Base-by-base conservation (phyloP, 2,797 vertebrate species). In the Microchirus variegatus region DNA sequence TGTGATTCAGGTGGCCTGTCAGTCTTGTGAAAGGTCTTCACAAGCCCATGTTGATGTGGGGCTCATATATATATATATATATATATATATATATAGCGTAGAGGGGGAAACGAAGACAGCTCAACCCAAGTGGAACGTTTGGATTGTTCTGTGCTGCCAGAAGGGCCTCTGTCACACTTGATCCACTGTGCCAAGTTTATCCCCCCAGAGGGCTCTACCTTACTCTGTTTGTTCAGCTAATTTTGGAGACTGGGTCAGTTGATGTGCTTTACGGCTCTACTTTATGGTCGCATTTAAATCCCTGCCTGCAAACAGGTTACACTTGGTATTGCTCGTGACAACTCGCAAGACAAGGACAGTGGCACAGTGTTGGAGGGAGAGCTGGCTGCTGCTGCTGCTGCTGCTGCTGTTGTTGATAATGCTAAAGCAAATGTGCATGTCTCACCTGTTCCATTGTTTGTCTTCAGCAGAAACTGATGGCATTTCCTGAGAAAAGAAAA, bases 1-100 rank as follows among this genome's bases (percentile, higher is more conserved):
- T 89, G 83, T 80, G 81, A 92, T 92, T 91, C 88, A 89, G 87
- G 87, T 87, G 80, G 81, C 78, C 83, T 84, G 81, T 87, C 85
- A 87, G 78, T 83, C 85, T 55, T 37, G 75, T 84, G 76, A 89
- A 89, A 91, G 86, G 81, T 87, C 83, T 78, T 85, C 77, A 85
- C 75, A 70, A 72, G 81, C 69, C 66, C 75, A 73, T 80, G 81
- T 86, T 88, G 81, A 83, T 82, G 82, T 73, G 83, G 80, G 75
- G 68, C 75, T 88, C 83, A 87, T 83, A 80, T 89, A 87, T 22
- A 22, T 5, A 22, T 22, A 22, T 22, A 22, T 22, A 22, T 22
- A 22, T 22, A 22, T 22, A 22, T 22, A 22, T 22, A 22, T 22
- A 22, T 86, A 77, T 85, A 75, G 76, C 75, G 81, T 78, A 81